Conservation (phyloP, 1,140 invertebrate species). For the Mactra quadrangularis region DNA sequence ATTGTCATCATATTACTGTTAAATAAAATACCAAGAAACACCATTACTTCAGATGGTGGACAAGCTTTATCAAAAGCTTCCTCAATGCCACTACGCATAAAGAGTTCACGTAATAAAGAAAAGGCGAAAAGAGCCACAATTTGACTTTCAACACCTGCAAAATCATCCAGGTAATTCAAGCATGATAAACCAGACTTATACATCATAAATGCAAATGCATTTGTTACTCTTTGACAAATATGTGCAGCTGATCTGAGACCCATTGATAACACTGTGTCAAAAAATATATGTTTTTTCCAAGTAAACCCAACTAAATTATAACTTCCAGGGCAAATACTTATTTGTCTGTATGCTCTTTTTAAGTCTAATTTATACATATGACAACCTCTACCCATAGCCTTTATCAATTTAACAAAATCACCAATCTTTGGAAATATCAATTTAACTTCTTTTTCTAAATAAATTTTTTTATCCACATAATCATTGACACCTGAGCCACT, state of each 20-base stretch:
- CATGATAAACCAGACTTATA: background rate
- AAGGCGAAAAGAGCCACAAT: conserved; percentile 6
- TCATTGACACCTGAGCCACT: conserved; percentile 23
- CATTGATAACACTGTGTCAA: too few relatives aligned
- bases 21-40: conserved; percentile 7
- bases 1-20: conserved; percentile 10
- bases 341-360: conserved; percentile 15
- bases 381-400: conserved; percentile 13
- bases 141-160: conserved; percentile 31
- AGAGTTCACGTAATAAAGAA: background rate
- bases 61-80: background rate
- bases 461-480: conserved; percentile 32
- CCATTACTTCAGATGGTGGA: background rate
- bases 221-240: too few relatives aligned
- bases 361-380: conserved; percentile 28
- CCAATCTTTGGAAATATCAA: conserved; percentile 28
- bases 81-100: conserved; percentile 6
- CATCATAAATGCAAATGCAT: conserved; percentile 40
- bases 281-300: too few relatives aligned
- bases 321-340: conserved; percentile 33
- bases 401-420: conserved; percentile 28
- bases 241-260: too few relatives aligned
- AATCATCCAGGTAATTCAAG: conserved; percentile 54
- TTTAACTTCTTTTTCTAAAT: background rate
- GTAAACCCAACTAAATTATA: conserved; percentile 17